phyloP scores from a whole-genome alignment of 1,140 invertebrate genomes.

The Diuraphis noxia region DNA sequence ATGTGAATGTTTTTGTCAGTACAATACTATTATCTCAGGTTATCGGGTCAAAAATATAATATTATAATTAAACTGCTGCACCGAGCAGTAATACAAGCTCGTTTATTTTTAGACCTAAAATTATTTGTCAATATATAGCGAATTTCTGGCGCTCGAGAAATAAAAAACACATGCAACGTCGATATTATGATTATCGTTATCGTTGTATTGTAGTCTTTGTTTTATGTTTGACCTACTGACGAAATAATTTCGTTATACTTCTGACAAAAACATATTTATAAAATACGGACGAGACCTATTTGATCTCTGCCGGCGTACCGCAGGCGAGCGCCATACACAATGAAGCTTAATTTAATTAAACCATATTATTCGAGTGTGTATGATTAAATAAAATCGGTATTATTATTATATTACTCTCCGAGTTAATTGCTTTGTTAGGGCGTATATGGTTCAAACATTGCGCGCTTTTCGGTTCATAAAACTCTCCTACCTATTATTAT shows the following conservation, averaged over 20 bases:
- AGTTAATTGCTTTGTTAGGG: background rate
- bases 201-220: background rate
- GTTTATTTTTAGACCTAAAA: background rate
- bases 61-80: background rate
- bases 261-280: background rate
- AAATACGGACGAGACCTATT: background rate
- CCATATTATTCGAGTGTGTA: background rate
- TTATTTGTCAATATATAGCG: background rate
- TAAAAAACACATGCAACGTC: background rate
- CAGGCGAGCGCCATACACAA: background rate
- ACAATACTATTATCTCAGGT: too few species aligned
- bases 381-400: background rate
- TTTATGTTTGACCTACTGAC: background rate
- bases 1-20: background rate
- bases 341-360: background rate
- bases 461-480: background rate
- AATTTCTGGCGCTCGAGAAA: background rate
- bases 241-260: slow-evolving; percentile 3
- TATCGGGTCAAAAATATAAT: background rate
- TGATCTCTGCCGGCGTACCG: background rate
- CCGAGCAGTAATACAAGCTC: background rate
- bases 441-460: background rate
- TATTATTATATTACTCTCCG: background rate
- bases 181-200: background rate
- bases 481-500: background rate